A percentile compares a stretch with the other conserved stretches of the same genome.
phyloP scores from a whole-genome alignment of 2,888 invertebrate genomes.

The Cepaea hortensis region DNA sequence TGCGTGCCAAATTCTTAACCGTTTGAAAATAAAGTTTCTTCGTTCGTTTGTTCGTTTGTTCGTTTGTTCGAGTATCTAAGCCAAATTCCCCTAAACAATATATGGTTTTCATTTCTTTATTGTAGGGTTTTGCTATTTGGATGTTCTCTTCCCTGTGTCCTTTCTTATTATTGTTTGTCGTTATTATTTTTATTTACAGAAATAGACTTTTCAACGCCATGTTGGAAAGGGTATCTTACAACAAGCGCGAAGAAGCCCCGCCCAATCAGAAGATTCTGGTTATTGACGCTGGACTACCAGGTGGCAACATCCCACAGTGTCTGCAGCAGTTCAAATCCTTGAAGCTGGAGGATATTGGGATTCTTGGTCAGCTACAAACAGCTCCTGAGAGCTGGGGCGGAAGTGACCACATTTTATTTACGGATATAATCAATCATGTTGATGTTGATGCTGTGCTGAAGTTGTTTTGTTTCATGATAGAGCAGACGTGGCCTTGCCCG shows the following conservation, averaged over 20 bases:
- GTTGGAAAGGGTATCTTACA: constrained; percentile 14
- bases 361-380: neutral
- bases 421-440: neutral
- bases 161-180: neutral
- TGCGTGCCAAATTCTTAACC: too few relatives aligned
- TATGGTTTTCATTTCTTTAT: too few relatives aligned
- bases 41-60: too few relatives aligned
- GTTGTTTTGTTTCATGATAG: constrained; percentile 5
- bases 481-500: neutral
- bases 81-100: too few relatives aligned
- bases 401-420: neutral
- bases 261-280: neutral
- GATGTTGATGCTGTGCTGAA: neutral
- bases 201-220: neutral
- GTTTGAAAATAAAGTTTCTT: too few relatives aligned
- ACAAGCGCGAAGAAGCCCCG: neutral
- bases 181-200: neutral
- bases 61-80: too few relatives aligned
- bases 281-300: neutral
- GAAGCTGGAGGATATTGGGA: neutral
- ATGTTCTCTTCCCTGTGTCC: too few relatives aligned
- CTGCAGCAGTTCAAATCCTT: neutral
- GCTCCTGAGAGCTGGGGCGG: neutral
- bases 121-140: too few relatives aligned
- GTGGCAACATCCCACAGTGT: neutral